Conservation (phyloP, 2,888 invertebrate species). For the Acleris laterana region DNA sequence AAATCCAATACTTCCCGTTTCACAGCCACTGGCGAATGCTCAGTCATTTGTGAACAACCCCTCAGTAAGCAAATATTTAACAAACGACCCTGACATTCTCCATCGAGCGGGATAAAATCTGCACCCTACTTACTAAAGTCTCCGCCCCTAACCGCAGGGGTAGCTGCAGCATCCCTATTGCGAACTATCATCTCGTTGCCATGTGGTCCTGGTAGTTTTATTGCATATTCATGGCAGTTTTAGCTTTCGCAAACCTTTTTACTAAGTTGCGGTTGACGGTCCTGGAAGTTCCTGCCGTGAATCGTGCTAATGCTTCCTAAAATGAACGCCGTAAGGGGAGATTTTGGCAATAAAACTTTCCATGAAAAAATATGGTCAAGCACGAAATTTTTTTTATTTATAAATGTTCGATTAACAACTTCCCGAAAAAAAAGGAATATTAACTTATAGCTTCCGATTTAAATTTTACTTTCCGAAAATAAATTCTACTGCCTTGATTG, state of each 20-base stretch:
- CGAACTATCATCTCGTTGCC: slow-evolving; percentile 64
- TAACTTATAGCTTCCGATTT: no score
- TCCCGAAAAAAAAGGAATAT: no score
- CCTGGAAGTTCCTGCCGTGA: background rate
- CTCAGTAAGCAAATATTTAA: slow-evolving; percentile 48
- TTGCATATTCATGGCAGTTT: slow-evolving; percentile 77
- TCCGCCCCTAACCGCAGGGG: slow-evolving; percentile 68
- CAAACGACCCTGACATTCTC: slow-evolving; percentile 37
- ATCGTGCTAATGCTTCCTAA: no score
- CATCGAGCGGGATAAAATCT: slow-evolving; percentile 51
- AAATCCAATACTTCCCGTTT: background rate
- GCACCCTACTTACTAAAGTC: slow-evolving; percentile 54
- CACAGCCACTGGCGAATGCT: slow-evolving; percentile 3
- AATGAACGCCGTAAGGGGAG: no score
- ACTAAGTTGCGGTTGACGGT: slow-evolving; percentile 12
- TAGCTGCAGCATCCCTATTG: slow-evolving; percentile 73
- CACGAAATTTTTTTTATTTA: no score
- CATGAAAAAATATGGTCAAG: no score
- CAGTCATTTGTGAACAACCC: slow-evolving; percentile 36
- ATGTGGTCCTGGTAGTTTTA: slow-evolving; percentile 78
- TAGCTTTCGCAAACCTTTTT: slow-evolving; percentile 66
- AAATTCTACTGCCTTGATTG: slow-evolving; percentile 1
- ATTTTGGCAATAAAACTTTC: no score
- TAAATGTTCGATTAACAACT: no score
- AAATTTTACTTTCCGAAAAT: background rate